These are phyloP conservation scores for Schizopygopsis malacanthus DNA, from an alignment of 2,797 vertebrate species.

Conservation along the genomic window DNA sequence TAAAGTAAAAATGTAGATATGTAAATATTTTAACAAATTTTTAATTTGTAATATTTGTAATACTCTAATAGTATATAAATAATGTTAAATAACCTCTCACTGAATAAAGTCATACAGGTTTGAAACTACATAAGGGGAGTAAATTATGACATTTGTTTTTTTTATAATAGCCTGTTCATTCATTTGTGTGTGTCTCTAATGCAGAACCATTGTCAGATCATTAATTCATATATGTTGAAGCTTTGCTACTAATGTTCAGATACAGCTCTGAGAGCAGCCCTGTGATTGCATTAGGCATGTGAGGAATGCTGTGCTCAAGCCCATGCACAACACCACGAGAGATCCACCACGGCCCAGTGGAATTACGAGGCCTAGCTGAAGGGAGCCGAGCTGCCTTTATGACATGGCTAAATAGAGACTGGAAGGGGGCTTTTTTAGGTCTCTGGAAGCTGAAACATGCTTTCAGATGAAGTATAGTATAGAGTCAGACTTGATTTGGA, in stretches of 20 bases:
- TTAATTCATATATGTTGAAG: constrained; percentile 36
- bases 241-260: constrained; percentile 38
- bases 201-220: constrained; percentile 34
- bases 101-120: not conserved
- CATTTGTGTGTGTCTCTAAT: constrained; percentile 20
- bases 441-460: constrained; percentile 46
- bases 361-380: constrained; percentile 64
- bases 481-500: constrained; percentile 32
- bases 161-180: not conserved
- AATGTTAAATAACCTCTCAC: not conserved
- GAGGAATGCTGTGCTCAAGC: constrained; percentile 74
- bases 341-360: constrained; percentile 58
- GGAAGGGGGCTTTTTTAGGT: constrained; percentile 52
- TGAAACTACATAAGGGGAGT: not conserved
- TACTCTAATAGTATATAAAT: not conserved
- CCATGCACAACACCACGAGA: constrained; percentile 64
- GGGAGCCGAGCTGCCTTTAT: constrained; percentile 57
- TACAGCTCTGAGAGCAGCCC: constrained; percentile 56
- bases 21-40: no score
- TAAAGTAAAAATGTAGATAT: not conserved
- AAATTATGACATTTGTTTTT: not conserved
- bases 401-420: constrained; percentile 56
- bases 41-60: not conserved
- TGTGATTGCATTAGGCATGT: constrained; percentile 70
- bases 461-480: constrained; percentile 44